phyloP scores from a whole-genome alignment of 2,113 vertebrate genomes.

The Sinocyclocheilus rhinocerous region DNA sequence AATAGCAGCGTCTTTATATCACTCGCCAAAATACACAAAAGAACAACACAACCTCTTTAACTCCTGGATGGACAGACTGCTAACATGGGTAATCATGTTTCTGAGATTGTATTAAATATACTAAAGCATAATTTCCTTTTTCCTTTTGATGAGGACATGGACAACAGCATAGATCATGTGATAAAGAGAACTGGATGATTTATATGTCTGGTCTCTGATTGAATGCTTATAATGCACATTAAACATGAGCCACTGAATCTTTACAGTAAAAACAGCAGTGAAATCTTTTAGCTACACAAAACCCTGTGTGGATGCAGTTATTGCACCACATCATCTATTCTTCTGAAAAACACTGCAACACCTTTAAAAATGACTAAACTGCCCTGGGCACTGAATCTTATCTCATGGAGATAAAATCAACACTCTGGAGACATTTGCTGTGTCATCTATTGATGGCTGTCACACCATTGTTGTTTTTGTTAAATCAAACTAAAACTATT shows the following conservation, averaged over 20 bases:
- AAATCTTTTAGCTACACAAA: neutral
- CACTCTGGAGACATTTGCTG: neutral
- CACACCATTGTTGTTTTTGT: too few species aligned
- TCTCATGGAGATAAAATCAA: neutral
- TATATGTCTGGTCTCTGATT: neutral
- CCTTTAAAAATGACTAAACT: neutral
- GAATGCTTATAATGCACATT: neutral
- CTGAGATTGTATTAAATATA: neutral
- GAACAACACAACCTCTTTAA: neutral
- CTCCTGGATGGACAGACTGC: slow-evolving; percentile 5
- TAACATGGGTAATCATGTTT: neutral
- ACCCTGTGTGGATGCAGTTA: neutral
- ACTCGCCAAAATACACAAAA: slow-evolving; percentile 42
- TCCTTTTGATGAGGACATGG: neutral
- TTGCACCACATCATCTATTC: neutral
- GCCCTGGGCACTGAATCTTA: neutral
- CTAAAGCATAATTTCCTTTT: neutral
- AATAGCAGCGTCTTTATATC: slow-evolving; percentile 18
- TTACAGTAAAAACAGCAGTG: neutral
- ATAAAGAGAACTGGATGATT: neutral
- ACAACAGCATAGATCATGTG: neutral
- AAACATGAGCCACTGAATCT: neutral
- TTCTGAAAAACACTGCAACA: neutral
- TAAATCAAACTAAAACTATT: too few species aligned
- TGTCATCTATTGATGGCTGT: neutral